Evolutionary conservation across 1,140 invertebrate genomes (phyloP), one percentile per base, ranked within the genome.

Genomic region (Drosophila murphyi): DNA sequence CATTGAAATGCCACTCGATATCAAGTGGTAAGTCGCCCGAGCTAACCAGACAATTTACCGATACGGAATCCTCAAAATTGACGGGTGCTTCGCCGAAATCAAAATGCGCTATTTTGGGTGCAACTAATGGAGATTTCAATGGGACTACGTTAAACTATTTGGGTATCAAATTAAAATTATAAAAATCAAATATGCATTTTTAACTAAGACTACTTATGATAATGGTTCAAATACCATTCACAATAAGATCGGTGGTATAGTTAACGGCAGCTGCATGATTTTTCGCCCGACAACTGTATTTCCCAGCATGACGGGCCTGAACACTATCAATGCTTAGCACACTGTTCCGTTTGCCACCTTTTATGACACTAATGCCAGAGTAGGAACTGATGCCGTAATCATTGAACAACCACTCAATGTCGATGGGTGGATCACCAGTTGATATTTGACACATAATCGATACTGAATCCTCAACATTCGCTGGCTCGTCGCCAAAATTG

Each of bases 381-480:
- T 95, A 94, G 48, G 94, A 93, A 75, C 94, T 94, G 78, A 95
- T 94, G 60, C 94, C 93, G 75, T 94, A 94, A 56, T 95, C 96
- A 92, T 97, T 96, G 87, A 97, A 96, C 72, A 94, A 93, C 96
- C 96, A 97, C 67, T 94, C 94, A 71, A 97, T 96, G 71, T 95
- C 94, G 55, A 97, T 94, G 4, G 96, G 96, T 75, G 95, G 93
- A 92, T 97, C 96, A 37, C 96, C 96, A 86, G 96, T 96, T 56
- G 95, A 94, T 48, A 97, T 95, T 8, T 96, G 94, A 93, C 96
- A 97, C 75, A 94, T 95, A 35, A 96, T 94, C 45, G 96, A 96
- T 55, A 96, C 95, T 50, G 95, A 94, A 90, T 97, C 96, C 75
- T 96, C 96, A 88, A 95, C 96, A 93, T 97, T 96, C n/a, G 96